These are phyloP conservation scores for Syngnathus floridae DNA, from an alignment of 2,113 vertebrate species.

Conservation along the genomic window DNA sequence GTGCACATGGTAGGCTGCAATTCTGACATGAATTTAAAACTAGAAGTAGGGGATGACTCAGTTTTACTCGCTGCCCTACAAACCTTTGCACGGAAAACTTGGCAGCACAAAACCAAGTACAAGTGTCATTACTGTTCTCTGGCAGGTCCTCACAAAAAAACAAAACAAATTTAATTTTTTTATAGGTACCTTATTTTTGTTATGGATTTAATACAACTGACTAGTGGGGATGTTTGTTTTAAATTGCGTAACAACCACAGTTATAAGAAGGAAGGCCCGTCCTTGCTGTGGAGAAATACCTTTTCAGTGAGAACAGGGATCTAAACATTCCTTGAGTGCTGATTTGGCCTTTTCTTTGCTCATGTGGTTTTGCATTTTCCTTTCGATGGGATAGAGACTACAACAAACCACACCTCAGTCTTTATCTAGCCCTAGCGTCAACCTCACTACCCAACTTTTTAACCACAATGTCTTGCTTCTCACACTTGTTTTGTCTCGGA, in stretches of 20 bases:
- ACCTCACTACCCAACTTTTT: constrained; percentile 29
- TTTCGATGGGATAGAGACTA: constrained; percentile 20
- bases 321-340: constrained; percentile 35
- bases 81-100: neutral
- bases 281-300: neutral
- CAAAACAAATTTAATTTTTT: neutral
- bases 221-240: neutral
- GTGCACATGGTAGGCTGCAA: too few species aligned
- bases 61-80: constrained; percentile 5
- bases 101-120: neutral
- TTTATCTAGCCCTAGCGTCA: constrained; percentile 39
- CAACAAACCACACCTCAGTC: constrained; percentile 32
- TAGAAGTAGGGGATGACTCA: neutral
- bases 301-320: constrained; percentile 17
- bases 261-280: neutral
- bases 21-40: too few species aligned
- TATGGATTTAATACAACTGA: neutral
- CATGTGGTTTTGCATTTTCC: constrained; percentile 33
- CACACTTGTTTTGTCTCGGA: constrained; percentile 26
- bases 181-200: neutral
- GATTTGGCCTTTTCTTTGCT: constrained; percentile 36
- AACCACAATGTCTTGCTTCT: constrained; percentile 19
- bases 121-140: neutral
- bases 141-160: neutral
- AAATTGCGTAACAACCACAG: neutral